Percentiles rank a stretch among this genome's conserved stretches.
These are phyloP conservation scores for Drosophila rubida DNA, from an alignment of 2,888 invertebrate genomes.

Conservation along the genomic window DNA sequence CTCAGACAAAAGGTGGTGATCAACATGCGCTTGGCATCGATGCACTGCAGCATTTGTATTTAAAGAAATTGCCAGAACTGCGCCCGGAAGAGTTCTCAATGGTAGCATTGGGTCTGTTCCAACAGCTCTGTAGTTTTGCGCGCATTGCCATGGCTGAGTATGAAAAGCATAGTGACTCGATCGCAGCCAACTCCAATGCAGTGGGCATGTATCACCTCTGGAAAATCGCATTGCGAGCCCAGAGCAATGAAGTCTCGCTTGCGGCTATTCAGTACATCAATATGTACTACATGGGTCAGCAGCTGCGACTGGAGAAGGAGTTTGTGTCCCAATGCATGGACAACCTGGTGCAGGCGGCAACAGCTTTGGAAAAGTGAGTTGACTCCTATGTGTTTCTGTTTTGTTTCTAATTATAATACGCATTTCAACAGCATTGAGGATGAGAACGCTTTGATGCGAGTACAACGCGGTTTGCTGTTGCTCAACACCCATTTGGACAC, in stretches of 20 bases:
- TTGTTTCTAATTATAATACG: background rate
- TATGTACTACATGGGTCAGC: slow-evolving; percentile 96
- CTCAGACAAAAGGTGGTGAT: slow-evolving; percentile 96
- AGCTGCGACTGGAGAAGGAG: slow-evolving; percentile 95
- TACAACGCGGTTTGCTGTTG: slow-evolving; percentile 94
- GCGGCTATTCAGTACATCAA: slow-evolving; percentile 97
- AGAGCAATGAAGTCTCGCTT: slow-evolving; percentile 97
- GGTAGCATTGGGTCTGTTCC: slow-evolving; percentile 95
- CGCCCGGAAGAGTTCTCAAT: slow-evolving; percentile 95
- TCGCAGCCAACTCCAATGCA: slow-evolving; percentile 86
- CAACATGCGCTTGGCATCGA: slow-evolving; percentile 96
- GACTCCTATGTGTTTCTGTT: background rate
- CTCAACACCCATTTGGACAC: slow-evolving; percentile 97
- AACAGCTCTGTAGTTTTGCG: slow-evolving; percentile 95
- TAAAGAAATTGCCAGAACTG: slow-evolving; percentile 94
- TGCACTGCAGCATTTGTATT: slow-evolving; percentile 93
- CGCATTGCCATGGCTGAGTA: slow-evolving; percentile 91
- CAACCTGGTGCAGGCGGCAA: slow-evolving; percentile 93
- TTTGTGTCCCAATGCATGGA: slow-evolving; percentile 97
- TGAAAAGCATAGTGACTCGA: slow-evolving; percentile 85
- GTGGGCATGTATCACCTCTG: slow-evolving; percentile 97
- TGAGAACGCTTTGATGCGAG: slow-evolving; percentile 93
- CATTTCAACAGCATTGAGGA: slow-evolving; percentile 78
- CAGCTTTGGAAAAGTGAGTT: slow-evolving; percentile 87
- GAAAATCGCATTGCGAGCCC: slow-evolving; percentile 96